Base-by-base conservation (phyloP, 1,140 invertebrate genomes). In the Drosophila jambulina region DNA sequence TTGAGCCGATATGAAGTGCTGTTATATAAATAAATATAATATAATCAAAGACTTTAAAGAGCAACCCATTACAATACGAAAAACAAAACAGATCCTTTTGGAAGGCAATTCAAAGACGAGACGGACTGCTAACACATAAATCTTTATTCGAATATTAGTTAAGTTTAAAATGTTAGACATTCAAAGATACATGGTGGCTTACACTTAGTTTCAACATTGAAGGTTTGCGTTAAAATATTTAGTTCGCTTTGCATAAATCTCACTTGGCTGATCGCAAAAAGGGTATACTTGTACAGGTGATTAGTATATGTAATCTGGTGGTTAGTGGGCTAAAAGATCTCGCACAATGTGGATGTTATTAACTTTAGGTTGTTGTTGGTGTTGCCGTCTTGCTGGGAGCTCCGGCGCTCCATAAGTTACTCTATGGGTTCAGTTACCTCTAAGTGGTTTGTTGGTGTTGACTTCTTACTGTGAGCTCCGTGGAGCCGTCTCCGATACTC, bases 61-160 rank as follows among this genome's bases (percentile, higher is more conserved):
- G 5, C 13, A 17, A 17, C 15, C 10, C 32, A 32, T 10, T 12
- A 12, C 9, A 12, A 17, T 17, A 8, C 6, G 7, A 25, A 27
- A 48, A 48, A 10, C 2, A n/a, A 27, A 27, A 4, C 4, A 9
- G 10, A 36, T 8, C 3, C 1, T 2, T 15, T 6, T 19, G 5
- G 9, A 19, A 23, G 12, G 4, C 0, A 17, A 64, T 8, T 56
- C 2, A 69, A 65, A 51, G 8, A 43, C 46, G 2, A 32, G 4
- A 13, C 15, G 25, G 60, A 43, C 32, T 75, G 71, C 83, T 87
- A 87, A 88, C 84, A 87, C 83, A 80, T 80, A 87, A 87, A 72
- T 71, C 67, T 85, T 87, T 87, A 86, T 86, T 86, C 53, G 79
- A 86, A 87, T 86, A 86, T 86, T 82, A 75, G 79, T 82, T 82